A percentile compares a stretch with the other conserved stretches of the same genome.
Conservation (phyloP, 1,140 invertebrate species). For the Pseudobourletiella spinata region DNA sequence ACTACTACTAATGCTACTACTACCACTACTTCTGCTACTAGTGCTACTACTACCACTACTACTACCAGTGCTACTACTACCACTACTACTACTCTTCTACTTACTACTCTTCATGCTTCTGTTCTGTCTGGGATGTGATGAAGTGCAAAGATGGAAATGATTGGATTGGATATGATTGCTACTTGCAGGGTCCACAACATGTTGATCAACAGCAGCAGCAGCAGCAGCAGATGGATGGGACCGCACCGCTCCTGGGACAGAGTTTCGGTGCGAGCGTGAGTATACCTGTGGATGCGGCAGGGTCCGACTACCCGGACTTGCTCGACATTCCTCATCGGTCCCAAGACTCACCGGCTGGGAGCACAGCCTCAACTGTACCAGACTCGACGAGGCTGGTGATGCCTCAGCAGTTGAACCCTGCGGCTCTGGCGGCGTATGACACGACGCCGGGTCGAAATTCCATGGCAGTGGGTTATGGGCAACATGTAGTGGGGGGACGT, state of each 20-base stretch:
- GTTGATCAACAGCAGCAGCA: conserved; percentile 41
- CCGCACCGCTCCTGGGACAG: conserved; percentile 44
- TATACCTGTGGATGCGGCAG: background rate
- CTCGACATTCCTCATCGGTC: conserved; percentile 62
- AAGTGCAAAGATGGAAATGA: conserved; percentile 10
- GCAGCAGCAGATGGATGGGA: conserved; percentile 6
- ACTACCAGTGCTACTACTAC: background rate
- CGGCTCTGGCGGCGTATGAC: conserved; percentile 31
- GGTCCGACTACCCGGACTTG: conserved; percentile 57
- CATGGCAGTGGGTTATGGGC: conserved; percentile 19
- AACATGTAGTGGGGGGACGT: background rate
- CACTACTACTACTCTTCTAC: conserved; percentile 5
- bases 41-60: background rate
- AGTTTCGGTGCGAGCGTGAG: background rate
- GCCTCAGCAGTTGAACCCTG: conserved; percentile 42
- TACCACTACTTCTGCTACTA: background rate
- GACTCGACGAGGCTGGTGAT: conserved; percentile 46
- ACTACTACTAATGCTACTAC: background rate
- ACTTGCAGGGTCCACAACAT: conserved; percentile 48
- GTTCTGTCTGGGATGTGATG: background rate
- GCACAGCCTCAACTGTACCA: conserved; percentile 65
- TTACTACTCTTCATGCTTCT: background rate
- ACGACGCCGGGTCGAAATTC: conserved; percentile 41
- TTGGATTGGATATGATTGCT: conserved; percentile 20
- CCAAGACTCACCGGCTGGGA: conserved; percentile 57